Evolutionary conservation across 2,797 vertebrate species (phyloP).

Genomic region (Loriculus beryllinus): DNA sequence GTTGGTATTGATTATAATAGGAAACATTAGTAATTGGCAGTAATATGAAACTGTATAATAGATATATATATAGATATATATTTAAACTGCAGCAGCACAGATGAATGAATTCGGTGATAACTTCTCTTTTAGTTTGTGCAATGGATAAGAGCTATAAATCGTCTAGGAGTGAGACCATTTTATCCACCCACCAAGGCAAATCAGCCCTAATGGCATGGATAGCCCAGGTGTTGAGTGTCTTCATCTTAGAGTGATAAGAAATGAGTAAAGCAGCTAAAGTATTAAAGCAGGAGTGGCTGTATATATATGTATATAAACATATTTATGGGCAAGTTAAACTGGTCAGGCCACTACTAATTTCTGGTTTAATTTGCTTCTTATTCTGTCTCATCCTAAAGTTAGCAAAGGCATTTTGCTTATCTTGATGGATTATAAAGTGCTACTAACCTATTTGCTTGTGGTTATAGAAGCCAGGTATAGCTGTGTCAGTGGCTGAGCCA

Average conservation of each 20-base stretch:
- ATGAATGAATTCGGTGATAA: background rate
- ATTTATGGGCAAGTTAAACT: conserved; percentile 4
- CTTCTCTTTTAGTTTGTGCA: background rate
- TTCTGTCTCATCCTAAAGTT: background rate
- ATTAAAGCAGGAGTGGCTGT: background rate
- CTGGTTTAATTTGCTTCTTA: background rate
- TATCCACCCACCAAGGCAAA: background rate
- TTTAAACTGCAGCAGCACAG: background rate
- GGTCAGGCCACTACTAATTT: conserved; percentile 22
- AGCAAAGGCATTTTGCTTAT: background rate
- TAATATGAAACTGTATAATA: background rate
- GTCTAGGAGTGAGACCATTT: background rate
- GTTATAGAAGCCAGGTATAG: background rate
- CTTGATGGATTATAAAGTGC: background rate
- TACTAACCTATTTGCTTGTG: background rate
- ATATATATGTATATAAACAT: background rate
- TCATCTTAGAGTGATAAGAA: background rate
- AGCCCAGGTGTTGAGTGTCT: background rate
- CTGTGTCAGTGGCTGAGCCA: background rate
- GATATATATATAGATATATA: background rate
- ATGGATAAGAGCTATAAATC: background rate
- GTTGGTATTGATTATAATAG: background rate
- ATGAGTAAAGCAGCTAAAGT: background rate
- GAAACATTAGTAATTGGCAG: background rate
- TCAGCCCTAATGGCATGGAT: background rate